A percentile compares a stretch with the other conserved stretches of the same genome.
Evolutionary conservation across 2,797 vertebrate species (phyloP).

Genomic region (Chrosomus eos): DNA sequence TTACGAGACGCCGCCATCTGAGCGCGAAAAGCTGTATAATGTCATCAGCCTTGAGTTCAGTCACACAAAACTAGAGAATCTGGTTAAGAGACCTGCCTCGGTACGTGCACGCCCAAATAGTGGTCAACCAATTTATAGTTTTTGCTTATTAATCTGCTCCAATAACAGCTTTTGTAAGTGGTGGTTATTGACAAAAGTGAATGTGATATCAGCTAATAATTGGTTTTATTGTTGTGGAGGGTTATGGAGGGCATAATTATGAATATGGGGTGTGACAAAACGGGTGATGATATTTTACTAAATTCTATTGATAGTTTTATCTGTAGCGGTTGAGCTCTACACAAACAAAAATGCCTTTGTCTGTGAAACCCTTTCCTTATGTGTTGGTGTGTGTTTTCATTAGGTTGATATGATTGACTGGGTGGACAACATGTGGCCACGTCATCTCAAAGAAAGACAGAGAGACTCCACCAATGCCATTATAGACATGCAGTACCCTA

Average conservation of each 20-base stretch:
- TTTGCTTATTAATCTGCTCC: no score
- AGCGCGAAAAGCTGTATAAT: slow-evolving; percentile 96
- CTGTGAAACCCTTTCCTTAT: background rate
- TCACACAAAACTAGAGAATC: slow-evolving; percentile 94
- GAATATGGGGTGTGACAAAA: background rate
- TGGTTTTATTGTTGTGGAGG: background rate
- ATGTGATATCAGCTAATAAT: background rate
- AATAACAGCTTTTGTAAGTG: background rate
- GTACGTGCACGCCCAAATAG: slow-evolving; percentile 64
- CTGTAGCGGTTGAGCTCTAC: background rate
- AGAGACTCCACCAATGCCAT: slow-evolving; percentile 97
- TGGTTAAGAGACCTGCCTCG: slow-evolving; percentile 91
- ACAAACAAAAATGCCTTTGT: background rate
- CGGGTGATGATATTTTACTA: background rate
- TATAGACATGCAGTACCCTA: slow-evolving; percentile 98
- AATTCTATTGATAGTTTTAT: background rate
- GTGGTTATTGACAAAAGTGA: background rate
- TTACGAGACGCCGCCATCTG: slow-evolving; percentile 92
- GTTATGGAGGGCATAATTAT: background rate
- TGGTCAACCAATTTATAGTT: no score
- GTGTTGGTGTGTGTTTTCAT: background rate
- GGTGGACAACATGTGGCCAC: slow-evolving; percentile 99
- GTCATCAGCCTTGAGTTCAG: slow-evolving; percentile 99
- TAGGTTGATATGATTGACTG: slow-evolving; percentile 98
- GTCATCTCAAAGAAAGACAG: slow-evolving; percentile 95